Evolutionary conservation across 2,797 vertebrate species (phyloP).

Genomic region (Catamblyrhynchus diadema): DNA sequence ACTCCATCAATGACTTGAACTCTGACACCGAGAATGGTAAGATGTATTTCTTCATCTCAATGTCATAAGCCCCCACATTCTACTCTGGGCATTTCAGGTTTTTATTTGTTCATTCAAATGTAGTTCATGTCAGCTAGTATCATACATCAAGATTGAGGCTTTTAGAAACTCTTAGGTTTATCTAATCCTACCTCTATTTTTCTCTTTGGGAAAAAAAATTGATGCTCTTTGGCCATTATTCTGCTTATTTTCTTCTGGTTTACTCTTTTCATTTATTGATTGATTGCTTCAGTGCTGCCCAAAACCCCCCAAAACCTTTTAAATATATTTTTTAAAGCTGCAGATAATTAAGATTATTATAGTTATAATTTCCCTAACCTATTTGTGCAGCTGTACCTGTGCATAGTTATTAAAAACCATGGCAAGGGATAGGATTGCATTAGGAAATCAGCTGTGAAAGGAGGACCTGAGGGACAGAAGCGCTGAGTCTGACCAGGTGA

Average conservation of each 20-base stretch:
- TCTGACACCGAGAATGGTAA: background rate
- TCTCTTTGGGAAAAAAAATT: background rate
- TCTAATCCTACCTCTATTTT: background rate
- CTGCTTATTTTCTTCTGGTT: background rate
- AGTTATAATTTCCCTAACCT: background rate
- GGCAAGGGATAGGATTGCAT: background rate
- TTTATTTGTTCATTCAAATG: background rate
- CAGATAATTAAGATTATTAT: background rate
- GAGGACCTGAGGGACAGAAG: background rate
- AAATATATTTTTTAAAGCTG: background rate
- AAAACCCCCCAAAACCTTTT: background rate
- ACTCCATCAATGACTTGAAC: slow-evolving; percentile 51
- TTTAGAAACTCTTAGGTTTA: background rate
- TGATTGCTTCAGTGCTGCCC: background rate
- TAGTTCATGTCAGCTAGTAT: background rate
- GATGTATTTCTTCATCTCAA: slow-evolving; percentile 41
- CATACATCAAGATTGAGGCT: background rate
- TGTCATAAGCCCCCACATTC: background rate
- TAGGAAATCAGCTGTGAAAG: background rate
- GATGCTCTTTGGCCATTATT: background rate
- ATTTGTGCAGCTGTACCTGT: background rate
- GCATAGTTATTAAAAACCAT: background rate
- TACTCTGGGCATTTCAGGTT: background rate
- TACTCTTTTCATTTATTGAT: background rate
- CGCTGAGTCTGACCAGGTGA: background rate